These are phyloP conservation scores for Himalopsyche tibetana DNA, from an alignment of 2,888 invertebrate genomes.

Conservation along the genomic window DNA sequence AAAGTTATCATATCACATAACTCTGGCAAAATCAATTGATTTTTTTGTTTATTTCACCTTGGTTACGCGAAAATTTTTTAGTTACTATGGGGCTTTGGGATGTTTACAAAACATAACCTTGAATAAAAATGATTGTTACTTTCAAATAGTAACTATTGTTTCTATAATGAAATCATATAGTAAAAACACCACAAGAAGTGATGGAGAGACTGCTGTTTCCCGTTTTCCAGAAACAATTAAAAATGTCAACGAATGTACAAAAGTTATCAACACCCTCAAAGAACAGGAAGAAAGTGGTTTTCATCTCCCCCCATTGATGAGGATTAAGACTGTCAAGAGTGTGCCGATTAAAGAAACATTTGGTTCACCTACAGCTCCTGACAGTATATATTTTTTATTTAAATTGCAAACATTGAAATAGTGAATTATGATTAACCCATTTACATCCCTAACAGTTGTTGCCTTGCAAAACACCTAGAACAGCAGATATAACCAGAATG, in stretches of 20 bases:
- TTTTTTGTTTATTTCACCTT: background rate
- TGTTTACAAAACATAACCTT: constrained; percentile 10
- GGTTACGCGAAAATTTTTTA: background rate
- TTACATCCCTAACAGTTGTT: no score
- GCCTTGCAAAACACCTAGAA: no score
- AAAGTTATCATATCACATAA: no score
- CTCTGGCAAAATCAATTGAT: background rate
- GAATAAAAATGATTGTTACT: background rate
- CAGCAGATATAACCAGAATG: no score
- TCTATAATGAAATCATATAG: background rate
- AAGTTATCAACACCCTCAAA: constrained; percentile 7
- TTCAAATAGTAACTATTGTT: background rate
- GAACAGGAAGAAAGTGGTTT: background rate
- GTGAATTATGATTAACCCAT: no score
- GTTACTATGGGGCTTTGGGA: background rate
- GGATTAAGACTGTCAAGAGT: background rate
- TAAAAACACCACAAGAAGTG: background rate
- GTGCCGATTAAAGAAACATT: constrained; percentile 6
- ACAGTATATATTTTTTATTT: background rate
- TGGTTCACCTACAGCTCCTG: background rate
- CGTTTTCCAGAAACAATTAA: constrained; percentile 1
- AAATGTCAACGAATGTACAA: constrained; percentile 12
- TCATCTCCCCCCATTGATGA: background rate
- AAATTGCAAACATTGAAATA: no score
- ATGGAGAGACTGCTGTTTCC: background rate